Evolutionary conservation across 2,797 vertebrate species (phyloP), one percentile per base, ranked within the genome.

Genomic region (Galaxias olidus): DNA sequence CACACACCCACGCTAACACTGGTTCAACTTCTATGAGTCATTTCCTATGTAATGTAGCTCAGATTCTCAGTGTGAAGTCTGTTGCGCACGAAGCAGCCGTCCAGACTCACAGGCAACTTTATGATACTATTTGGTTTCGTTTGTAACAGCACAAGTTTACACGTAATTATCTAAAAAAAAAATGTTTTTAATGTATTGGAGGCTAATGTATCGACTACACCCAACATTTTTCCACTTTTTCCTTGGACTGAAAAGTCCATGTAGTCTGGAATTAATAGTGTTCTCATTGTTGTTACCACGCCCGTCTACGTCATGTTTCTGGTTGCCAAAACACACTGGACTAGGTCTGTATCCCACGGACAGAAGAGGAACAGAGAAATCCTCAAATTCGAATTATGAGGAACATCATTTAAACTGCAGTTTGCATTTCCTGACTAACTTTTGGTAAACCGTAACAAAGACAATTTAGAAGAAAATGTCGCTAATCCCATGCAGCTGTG

Each of bases 1-100:
- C 82, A 90, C 90, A 92, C 92, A 90, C 92, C 91, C 92, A 92
- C 92, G 89, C 91, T 69, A 64, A 78, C 86, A 81, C 30, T 30
- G 30, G 79, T 76, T 81, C 88, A 82, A 61, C 85, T 80, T 83
- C 83, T 80, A 84, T 92, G 91, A 93, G 81, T 93, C 92, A 93
- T 88, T 92, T 93, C 92, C 92, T 87, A 86, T 91, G 85, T 79
- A 83, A 83, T 87, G 85, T 79, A 83, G n/a, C 84, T 77, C 72
- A 67, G 81, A 83, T 76, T 84, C 78, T 80, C 79, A 74, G 80
- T 13, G 58, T 50, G 30, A 30, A 30, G 30, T 30, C 30, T 30
- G 61, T 19, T 19, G 76, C 73, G 74, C 74, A 65, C 81, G 52
- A 68, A 67, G 58, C 43, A 61, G 18, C 12, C 20, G 19, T 71